Conservation (phyloP, 2,113 vertebrate species). For the Pseudolaguvia tuberculata region DNA sequence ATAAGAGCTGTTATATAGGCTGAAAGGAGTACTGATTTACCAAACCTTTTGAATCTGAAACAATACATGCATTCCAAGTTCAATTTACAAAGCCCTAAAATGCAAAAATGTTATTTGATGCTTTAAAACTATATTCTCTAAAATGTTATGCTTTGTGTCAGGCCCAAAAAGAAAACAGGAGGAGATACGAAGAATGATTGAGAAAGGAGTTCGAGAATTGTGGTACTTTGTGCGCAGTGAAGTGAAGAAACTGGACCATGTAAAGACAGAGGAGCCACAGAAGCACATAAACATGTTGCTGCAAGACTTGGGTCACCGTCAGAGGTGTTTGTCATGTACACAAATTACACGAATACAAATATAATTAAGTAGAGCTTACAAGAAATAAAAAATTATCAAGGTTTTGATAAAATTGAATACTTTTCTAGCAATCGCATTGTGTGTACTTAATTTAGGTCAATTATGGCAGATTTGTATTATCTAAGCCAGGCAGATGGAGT, state of each 20-base stretch:
- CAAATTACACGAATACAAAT: not conserved
- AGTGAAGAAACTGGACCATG: slow-evolving; percentile 76
- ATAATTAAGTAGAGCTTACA: not conserved
- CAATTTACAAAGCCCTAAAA: not conserved
- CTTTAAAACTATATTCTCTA: too few species aligned
- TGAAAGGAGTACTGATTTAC: too few species aligned
- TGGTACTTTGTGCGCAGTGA: slow-evolving; percentile 88
- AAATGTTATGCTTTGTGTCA: slow-evolving; percentile 32
- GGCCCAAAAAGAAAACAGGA: slow-evolving; percentile 81
- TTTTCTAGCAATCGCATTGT: not conserved
- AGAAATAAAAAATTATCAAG: not conserved
- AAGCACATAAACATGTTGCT: slow-evolving; percentile 74
- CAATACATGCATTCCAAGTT: too few species aligned
- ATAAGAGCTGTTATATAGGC: too few species aligned
- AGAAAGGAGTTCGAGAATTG: slow-evolving; percentile 83
- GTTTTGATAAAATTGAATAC: too few species aligned
- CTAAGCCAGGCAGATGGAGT: slow-evolving; percentile 87
- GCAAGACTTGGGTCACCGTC: slow-evolving; percentile 80
- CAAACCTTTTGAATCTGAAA: not conserved
- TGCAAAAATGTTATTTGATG: too few species aligned
- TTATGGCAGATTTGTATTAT: slow-evolving; percentile 87
- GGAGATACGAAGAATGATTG: slow-evolving; percentile 77
- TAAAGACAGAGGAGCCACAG: slow-evolving; percentile 75
- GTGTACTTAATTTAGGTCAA: slow-evolving; percentile 67
- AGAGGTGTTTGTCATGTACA: slow-evolving; percentile 67